These are phyloP conservation scores for Forbesichthys papilliferus DNA, from an alignment of 2,113 vertebrate species.

Conservation along the genomic window DNA sequence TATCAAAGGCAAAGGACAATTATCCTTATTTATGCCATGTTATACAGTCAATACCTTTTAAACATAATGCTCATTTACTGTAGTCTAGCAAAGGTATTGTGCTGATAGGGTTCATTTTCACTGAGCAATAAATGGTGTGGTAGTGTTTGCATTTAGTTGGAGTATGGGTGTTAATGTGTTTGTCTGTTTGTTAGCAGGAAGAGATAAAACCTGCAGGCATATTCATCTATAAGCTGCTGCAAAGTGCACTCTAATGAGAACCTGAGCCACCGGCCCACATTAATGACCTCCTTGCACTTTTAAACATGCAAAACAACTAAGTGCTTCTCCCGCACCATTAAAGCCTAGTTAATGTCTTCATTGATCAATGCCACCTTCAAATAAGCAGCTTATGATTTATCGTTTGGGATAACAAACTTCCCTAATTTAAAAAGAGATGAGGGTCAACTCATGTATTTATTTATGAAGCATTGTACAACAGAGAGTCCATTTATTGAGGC, in stretches of 20 bases:
- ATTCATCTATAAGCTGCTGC: constrained; percentile 39
- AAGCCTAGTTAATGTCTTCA: constrained; percentile 70
- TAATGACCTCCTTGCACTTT: constrained; percentile 61
- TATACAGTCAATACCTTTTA: constrained; percentile 39
- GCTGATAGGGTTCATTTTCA: constrained; percentile 41
- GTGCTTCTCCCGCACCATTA: constrained; percentile 54
- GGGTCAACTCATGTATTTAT: constrained; percentile 41
- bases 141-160: constrained; percentile 27
- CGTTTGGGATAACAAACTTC: constrained; percentile 45
- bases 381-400: constrained; percentile 65
- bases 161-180: background rate
- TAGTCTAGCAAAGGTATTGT: constrained; percentile 31
- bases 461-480: background rate
- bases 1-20: constrained; percentile 15
- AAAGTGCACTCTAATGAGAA: constrained; percentile 55
- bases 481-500: constrained; percentile 1
- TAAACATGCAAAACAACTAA: constrained; percentile 62
- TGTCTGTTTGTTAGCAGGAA: constrained; percentile 11
- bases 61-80: constrained; percentile 39
- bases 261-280: constrained; percentile 47
- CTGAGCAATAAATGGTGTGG: constrained; percentile 7
- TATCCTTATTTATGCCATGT: too few species aligned
- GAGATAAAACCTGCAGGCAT: constrained; percentile 41
- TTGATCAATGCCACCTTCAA: constrained; percentile 71
- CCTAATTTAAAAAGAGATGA: constrained; percentile 23